Evolutionary conservation across 2,113 vertebrate genomes (phyloP), one percentile per base, ranked within the genome.

Genomic region (Peromyscus maniculatus): DNA sequence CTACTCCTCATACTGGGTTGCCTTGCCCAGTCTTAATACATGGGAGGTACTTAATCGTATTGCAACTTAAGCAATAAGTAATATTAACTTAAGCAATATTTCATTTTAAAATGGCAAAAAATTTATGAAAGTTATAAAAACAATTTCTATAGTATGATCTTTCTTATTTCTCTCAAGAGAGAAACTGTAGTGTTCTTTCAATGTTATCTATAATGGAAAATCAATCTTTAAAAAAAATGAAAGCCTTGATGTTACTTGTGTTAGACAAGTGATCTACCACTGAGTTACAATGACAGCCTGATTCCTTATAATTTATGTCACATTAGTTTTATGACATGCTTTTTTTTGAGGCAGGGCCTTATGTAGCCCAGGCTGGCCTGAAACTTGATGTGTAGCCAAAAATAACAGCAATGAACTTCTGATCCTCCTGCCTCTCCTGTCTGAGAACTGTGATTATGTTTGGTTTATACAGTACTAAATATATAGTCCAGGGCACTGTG

Each of bases 161-260:
- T 90, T 91, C 83, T 91, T 64, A 87, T 91, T 95, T 16, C 33
- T 24, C 69, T 52, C 49, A 86, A 79, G 46, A 78, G 55, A 94
- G 84, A 86, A 95, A 71, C 17, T 62, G 6, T 71, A 66, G 74
- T 64, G 55, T 12, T 91, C 57, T 96, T 96, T 17, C 55, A 84
- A 59, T 80, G 67, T 86, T 89, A 75, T 69, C 92, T 89, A 89
- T 62, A 86, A 69, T 92, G 62, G 66, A 87, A 95, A 93, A 97
- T 72, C 43, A 26, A 33, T 95, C 78, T 89, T 92, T 13, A 9
- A 55, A 67, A 12, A 55, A 72, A 49, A 89, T 62, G 71, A 95
- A 96, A 93, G 36, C 7, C 12, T 55, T 55, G 59, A 4, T 15
- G 36, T 79, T 24, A 74, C 26, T 52, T 39, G 21, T 72, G 13